These are phyloP conservation scores for Urophycis tenuis DNA, from an alignment of 2,797 vertebrate species.

Conservation along the genomic window DNA sequence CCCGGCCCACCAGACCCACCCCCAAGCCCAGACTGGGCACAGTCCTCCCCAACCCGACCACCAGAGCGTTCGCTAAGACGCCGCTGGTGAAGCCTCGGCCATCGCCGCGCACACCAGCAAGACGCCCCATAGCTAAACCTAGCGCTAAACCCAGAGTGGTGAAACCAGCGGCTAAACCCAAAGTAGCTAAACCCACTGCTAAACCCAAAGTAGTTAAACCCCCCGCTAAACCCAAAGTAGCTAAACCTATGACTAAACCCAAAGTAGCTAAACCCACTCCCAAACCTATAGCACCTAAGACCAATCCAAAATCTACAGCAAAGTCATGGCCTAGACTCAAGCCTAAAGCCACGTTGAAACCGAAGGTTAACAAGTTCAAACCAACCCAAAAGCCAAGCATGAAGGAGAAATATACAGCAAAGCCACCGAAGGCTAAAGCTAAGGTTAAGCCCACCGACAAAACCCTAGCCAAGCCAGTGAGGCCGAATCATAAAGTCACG, in stretches of 20 bases:
- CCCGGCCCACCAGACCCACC: conserved; percentile 46
- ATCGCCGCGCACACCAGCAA: not conserved
- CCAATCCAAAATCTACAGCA: conserved; percentile 13
- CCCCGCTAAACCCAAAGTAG: conserved; percentile 1
- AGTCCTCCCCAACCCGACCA: not conserved
- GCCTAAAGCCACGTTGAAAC: conserved; percentile 29
- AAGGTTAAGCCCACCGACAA: conserved; percentile 45
- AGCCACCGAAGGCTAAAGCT: conserved; percentile 18
- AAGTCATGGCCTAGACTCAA: conserved; percentile 23
- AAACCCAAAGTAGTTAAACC: conserved; percentile 10
- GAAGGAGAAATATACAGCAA: conserved; percentile 33
- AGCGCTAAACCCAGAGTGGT: conserved; percentile 7
- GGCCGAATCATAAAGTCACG: conserved; percentile 41
- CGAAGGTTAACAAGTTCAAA: conserved; percentile 35
- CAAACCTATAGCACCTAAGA: conserved; percentile 17
- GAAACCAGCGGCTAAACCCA: conserved; percentile 2
- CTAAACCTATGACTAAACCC: not conserved
- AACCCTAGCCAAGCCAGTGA: conserved; percentile 32
- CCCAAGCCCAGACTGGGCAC: conserved; percentile 21
- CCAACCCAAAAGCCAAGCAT: conserved; percentile 34
- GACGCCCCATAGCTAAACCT: conserved; percentile 15
- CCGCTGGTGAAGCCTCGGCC: not conserved
- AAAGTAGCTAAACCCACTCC: conserved; percentile 16
- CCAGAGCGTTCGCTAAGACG: too few relatives aligned
- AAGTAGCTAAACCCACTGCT: not conserved